phyloP scores from a whole-genome alignment of 2,797 vertebrate species.

The Anableps anableps region DNA sequence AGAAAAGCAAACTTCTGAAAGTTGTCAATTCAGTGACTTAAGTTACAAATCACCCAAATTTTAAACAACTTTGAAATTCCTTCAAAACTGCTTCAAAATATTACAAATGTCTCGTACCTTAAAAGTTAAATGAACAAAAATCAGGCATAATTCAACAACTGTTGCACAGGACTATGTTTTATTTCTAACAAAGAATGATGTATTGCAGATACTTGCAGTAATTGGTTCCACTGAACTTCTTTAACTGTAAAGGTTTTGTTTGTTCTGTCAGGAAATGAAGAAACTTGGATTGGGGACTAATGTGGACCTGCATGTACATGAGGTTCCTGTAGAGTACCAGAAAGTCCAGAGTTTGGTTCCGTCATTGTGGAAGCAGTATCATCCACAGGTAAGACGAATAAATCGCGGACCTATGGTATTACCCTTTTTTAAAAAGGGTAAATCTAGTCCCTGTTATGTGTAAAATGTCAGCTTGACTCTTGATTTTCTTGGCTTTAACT shows the following conservation, averaged over 20 bases:
- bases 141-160: background rate
- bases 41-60: background rate
- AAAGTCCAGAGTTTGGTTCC: slow-evolving; percentile 92
- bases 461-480: background rate
- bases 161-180: background rate
- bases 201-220: background rate
- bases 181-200: background rate
- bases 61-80: background rate
- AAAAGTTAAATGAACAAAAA: background rate
- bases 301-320: slow-evolving; percentile 89
- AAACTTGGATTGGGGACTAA: slow-evolving; percentile 90
- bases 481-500: background rate
- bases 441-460: background rate
- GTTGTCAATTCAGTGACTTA: background rate
- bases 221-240: background rate
- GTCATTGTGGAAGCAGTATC: slow-evolving; percentile 91
- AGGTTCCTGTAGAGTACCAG: slow-evolving; percentile 95
- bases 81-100: background rate
- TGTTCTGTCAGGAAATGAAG: slow-evolving; percentile 86
- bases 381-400: slow-evolving; percentile 85
- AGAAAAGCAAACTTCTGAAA: background rate
- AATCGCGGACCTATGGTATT: background rate
- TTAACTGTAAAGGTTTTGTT: background rate
- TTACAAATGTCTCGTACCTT: background rate
- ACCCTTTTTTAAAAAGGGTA: background rate